Evolutionary conservation across 2,113 vertebrate genomes (phyloP), one percentile per base, ranked within the genome.

Genomic region (Morone chrysops): DNA sequence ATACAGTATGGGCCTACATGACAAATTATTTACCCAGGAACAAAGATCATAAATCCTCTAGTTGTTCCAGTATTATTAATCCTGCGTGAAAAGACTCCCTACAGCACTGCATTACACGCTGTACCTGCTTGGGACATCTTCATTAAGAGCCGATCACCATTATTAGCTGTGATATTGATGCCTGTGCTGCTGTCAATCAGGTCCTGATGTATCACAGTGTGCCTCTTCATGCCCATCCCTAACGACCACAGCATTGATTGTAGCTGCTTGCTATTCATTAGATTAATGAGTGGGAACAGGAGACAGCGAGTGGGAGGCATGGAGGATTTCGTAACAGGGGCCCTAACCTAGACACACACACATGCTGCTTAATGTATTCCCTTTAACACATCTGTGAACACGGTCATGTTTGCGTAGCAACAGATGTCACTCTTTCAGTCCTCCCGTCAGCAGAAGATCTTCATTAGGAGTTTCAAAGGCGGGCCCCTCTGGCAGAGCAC

Each of bases 391-490:
- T 83, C 70, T 78, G 79, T 36, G 68, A 56, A 77, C 16, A 40
- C 22, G 62, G 57, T 56, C 82, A 71, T 86, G 81, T 88, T 75
- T 81, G 80, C 75, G 38, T 70, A 25, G 69, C 85, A 81, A 80
- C 90, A 93, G 85, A 93, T 92, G 92, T 87, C 90, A 86, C 82
- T 87, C 88, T 76, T 71, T 78, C 84, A 79, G 31, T 77, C 81
- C 51, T 79, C 38, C 86, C 91, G 90, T 94, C 93, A 90, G 87
- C 54, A 62, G 81, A 92, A 93, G 80, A 80, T 95, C 92, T 94
- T 95, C 92, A 94, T 95, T 93, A 94, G 43, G 72, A 66, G 62
- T 83, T 88, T 93, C 87, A 92, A 92, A 92, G 86, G 70, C 70
- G 70, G 43, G 25, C 75, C 87, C 92, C 86, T 85, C 76, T 66